Evolutionary conservation across 2,797 vertebrate genomes (phyloP), one percentile per base, ranked within the genome.

Genomic region (Crax fasciolata): DNA sequence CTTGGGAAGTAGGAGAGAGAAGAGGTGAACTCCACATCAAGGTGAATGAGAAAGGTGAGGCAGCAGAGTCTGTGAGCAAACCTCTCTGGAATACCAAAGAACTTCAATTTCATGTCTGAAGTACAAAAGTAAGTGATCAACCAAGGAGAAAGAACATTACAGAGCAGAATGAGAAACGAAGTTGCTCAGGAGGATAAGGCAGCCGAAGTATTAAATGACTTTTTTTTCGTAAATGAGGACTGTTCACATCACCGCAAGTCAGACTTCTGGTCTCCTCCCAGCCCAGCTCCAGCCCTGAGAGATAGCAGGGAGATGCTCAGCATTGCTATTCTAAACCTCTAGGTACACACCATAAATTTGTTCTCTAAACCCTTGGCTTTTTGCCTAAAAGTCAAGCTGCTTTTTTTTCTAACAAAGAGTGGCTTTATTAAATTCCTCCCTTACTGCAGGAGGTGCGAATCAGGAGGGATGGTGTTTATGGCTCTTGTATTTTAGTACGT

Each of bases 141-240:
- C 94, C 95, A 97, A 96, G 97, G 84, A 96, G 93, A 97, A 96
- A 97, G 96, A 97, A 97, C 92, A 95, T 96, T 95, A 93, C 5
- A 1, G 85, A 93, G 81, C 63, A 95, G 94, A 97, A 97, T 95
- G 73, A 97, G 94, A 96, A 95, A 96, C 94, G 63, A 95, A 93
- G 85, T 86, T 88, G 65, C 80, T 65, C 82, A 86, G 52, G 39
- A 95, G 73, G 87, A 93, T 87, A 96, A 94, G 84, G 85, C 70
- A 97, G 90, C 51, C 0, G 0, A 95, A 94, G 85, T 92, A 96
- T 80, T 95, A 95, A 96, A 97, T 87, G 24, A 90, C 63, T 96
- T 92, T 89, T 96, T 90, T 73, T 58, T 66, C 78, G 85, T 90
- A 95, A 90, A 87, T 49, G 57, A 81, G 54, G 44, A 85, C 57